Percentiles rank a stretch among this genome's conserved stretches.
These are phyloP conservation scores for fruit fly (Drosophila melanogaster) DNA, from an alignment of 1,140 invertebrate genomes.

Conservation along the genomic window DNA sequence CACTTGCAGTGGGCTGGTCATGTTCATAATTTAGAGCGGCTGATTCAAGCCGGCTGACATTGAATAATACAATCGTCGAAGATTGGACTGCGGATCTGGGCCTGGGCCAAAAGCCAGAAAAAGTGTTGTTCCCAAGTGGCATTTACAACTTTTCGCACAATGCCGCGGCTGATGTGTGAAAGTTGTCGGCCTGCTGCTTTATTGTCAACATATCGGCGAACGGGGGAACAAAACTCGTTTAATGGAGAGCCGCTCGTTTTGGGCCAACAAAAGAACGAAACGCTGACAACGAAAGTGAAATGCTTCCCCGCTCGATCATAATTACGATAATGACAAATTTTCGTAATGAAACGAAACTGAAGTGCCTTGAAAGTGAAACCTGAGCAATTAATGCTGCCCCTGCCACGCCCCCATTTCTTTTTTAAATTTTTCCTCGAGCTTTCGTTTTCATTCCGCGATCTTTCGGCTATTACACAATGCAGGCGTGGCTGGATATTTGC, in stretches of 20 bases:
- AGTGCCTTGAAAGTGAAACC: constrained; percentile 80
- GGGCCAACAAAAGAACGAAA: constrained; percentile 77
- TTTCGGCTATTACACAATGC: constrained; percentile 63
- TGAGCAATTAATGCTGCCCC: constrained; percentile 70
- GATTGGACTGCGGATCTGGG: constrained; percentile 31
- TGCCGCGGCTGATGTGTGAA: constrained; percentile 68
- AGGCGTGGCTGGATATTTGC: constrained; percentile 62
- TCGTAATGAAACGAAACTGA: constrained; percentile 68
- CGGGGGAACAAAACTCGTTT: constrained; percentile 47
- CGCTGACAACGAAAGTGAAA: constrained; percentile 73
- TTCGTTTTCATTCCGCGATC: constrained; percentile 31
- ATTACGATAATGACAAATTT: constrained; percentile 75
- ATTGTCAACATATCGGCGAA: constrained; percentile 76
- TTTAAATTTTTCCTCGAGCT: constrained; percentile 27
- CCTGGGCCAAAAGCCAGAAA: constrained; percentile 53
- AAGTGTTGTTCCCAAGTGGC: constrained; percentile 51
- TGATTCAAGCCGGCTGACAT: constrained; percentile 57
- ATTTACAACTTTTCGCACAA: constrained; percentile 56
- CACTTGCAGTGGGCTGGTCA: constrained; percentile 21
- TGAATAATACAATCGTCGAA: constrained; percentile 65
- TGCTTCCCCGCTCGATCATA: constrained; percentile 66
- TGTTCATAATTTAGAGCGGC: constrained; percentile 48
- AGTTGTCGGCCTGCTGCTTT: constrained; percentile 76
- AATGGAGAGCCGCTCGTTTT: constrained; percentile 59
- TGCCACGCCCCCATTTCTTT: constrained; percentile 26